Base-by-base conservation (phyloP, 2,797 vertebrate genomes). In the Clarias pachynema region DNA sequence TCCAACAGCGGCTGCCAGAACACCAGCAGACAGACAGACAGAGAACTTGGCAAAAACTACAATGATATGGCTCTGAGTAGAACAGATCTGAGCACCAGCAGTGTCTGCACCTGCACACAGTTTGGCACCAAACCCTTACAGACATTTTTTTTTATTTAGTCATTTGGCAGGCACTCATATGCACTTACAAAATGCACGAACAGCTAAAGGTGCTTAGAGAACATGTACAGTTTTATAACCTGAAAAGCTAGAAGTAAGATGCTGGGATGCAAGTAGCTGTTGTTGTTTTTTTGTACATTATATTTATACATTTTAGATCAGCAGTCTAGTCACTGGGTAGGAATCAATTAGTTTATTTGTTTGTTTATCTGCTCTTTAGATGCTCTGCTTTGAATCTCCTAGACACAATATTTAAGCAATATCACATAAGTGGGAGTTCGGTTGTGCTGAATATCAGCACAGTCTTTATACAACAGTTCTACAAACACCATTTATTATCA, bases 1-100 rank as follows among this genome's bases (percentile, higher is more conserved):
- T 80, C 65, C 26, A 49, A 49, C 37, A 29, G 78, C 40, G 6
- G 37, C 12, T 65, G 60, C 60, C 78, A 80, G 60, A 80, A 65
- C 10, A 79, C 34, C 2, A 74, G 10, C 81, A 74, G 60, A 72
- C 22, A 79, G 68, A 56, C 75, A 31, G 77, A 79, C 34, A 63
- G 59, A 44, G 29, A 63, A 79, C 40, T 53, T 66, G 79, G 62
- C n/a, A 81, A 81, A 68, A 65, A 31, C 29, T 12, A 53, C 2
- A 66, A 53, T 14, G 0, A 24, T 44, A 66, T 65, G 40, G 2
- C 40, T 80, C 53, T 49, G 7, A 26, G 79, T 26, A 66, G 26
- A 80, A 66, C 2, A 2, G 40, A 49, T 65, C 37, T 5, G 62
- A 66, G n/a, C 60, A 12, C 60, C 79, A 80, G 40, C 60, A 29